These are phyloP conservation scores for Acleris laterana DNA, from an alignment of 2,888 invertebrate genomes.

Conservation along the genomic window DNA sequence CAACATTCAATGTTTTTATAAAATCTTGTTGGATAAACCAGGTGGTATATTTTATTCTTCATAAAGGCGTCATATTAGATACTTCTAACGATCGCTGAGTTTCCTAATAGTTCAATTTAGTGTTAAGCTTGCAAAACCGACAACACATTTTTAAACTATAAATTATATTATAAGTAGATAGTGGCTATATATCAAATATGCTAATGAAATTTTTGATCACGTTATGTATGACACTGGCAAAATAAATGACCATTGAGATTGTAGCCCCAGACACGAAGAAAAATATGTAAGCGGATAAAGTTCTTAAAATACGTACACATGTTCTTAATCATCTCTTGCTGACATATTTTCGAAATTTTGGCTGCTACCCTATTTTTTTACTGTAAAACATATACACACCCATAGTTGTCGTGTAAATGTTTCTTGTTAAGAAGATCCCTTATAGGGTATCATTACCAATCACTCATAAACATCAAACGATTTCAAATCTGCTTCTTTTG, in stretches of 20 bases:
- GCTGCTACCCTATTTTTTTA: no score
- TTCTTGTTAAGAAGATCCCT: no score
- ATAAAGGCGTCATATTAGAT: not conserved
- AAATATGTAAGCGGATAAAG: no score
- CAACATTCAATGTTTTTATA: not conserved
- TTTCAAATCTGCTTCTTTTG: not conserved
- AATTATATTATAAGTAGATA: conserved; percentile 38
- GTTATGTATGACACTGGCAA: conserved; percentile 1
- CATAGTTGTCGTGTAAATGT: no score
- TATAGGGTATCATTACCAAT: no score
- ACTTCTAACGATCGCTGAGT: conserved; percentile 2
- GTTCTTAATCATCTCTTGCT: no score
- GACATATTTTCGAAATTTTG: no score
- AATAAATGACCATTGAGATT: conserved; percentile 2
- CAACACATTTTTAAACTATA: conserved; percentile 38
- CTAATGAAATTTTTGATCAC: conserved; percentile 18
- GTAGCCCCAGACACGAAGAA: no score
- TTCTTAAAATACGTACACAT: no score
- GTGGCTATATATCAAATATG: conserved; percentile 36
- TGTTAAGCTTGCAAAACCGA: conserved; percentile 43
- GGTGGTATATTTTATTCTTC: not conserved
- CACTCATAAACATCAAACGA: not conserved
- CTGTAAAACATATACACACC: no score
- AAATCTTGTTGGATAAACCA: not conserved
- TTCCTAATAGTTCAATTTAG: conserved; percentile 30